Conservation (phyloP, 2,797 vertebrate species). For the Xenentodon cancila region DNA sequence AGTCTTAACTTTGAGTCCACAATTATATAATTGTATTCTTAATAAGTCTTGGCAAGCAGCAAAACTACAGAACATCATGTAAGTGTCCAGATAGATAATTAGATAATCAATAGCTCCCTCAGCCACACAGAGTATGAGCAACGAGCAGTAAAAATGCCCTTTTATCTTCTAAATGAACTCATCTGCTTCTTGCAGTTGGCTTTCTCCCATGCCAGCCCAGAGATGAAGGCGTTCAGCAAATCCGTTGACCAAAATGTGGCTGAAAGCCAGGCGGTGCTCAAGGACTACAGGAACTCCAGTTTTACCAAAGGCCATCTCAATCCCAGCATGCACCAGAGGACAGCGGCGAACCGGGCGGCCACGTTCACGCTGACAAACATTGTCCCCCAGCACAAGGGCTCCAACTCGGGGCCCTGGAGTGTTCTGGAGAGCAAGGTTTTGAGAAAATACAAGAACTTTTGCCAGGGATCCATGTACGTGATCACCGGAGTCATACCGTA, state of each 20-base stretch:
- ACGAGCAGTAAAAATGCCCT: no score
- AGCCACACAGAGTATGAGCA: no score
- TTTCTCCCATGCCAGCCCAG: slow-evolving; percentile 43
- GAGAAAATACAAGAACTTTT: slow-evolving; percentile 29
- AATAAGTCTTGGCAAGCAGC: no score
- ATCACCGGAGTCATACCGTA: slow-evolving; percentile 70
- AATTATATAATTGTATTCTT: no score
- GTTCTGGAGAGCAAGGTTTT: slow-evolving; percentile 40
- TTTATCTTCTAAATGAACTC: no score
- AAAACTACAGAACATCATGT: no score
- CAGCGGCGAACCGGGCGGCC: slow-evolving; percentile 38
- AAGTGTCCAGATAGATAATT: no score
- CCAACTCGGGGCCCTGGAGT: slow-evolving; percentile 68
- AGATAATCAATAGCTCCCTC: no score
- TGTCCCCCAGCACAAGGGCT: slow-evolving; percentile 64
- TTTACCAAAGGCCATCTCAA: slow-evolving; percentile 76
- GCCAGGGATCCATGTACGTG: slow-evolving; percentile 58
- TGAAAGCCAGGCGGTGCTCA: slow-evolving; percentile 69
- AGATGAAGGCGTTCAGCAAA: slow-evolving; percentile 54
- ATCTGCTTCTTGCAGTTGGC: slow-evolving; percentile 54
- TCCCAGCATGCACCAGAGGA: slow-evolving; percentile 70
- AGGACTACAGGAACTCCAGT: slow-evolving; percentile 67
- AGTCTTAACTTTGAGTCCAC: no score
- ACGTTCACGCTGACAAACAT: slow-evolving; percentile 79
- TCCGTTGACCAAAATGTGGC: slow-evolving; percentile 64